Base-by-base conservation (phyloP, 2,797 vertebrate species). In the Moxostoma hubbsi region DNA sequence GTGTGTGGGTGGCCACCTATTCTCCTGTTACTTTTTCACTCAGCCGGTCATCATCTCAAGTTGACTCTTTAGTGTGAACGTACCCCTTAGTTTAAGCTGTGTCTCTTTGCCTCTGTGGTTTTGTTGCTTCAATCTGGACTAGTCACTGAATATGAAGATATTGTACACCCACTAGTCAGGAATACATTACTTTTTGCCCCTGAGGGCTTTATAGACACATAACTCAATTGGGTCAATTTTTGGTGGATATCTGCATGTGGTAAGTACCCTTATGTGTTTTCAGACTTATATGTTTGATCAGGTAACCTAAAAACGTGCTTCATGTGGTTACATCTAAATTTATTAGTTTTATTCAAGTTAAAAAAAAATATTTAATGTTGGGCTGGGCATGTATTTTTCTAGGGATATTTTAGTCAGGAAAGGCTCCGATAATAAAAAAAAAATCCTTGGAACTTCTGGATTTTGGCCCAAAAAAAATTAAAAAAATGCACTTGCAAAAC, bases 51-150 rank as follows among this genome's bases (percentile, higher is more conserved):
- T 55, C 46, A n/a, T 87, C 91, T 93, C 92, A 88, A 79, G 87
- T 93, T 93, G 77, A 0, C 45, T 0, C 78, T 81, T 91, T 86
- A 90, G 93, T 83, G 59, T 89, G 87, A 90, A 89, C 81, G 79
- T 81, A 73, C 65, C 73, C 75, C 50, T 73, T 68, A 67, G 54
- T 80, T 77, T 51, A 18, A 64, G 63, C 53, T 71, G 79, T 71
- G 72, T 72, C 36, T 73, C 79, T 73, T 53, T 67, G 47, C 43
- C 63, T 58, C n/a, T 75, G n/a, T 55, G 61, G 57, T 55, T 65
- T 36, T 64, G 15, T 11, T 75, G 65, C 13, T 67, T 71, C 15
- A 15, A 71, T 49, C 61, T 78, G 53, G n/a, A 73, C 66, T 73
- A 79, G 65, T 24, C 66, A 77, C 61, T 81, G 74, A 84, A 84